These are phyloP conservation scores for Xiphophorus couchianus DNA, from an alignment of 2,113 vertebrate species.

Conservation along the genomic window DNA sequence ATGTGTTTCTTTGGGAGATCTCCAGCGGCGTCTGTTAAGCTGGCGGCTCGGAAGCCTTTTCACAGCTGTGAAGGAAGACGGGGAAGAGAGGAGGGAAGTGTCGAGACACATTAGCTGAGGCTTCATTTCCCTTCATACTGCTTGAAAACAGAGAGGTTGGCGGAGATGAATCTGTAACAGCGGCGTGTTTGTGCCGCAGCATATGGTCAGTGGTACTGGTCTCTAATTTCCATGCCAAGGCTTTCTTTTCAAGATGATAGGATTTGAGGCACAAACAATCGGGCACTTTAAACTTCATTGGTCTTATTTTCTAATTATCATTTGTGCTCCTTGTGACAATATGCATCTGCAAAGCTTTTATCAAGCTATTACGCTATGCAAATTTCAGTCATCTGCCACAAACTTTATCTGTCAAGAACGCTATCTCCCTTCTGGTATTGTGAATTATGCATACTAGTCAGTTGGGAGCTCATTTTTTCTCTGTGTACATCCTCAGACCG, in stretches of 20 bases:
- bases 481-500: too few species aligned
- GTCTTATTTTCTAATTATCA: not conserved
- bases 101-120: slow-evolving; percentile 55
- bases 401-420: too few species aligned
- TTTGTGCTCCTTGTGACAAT: not conserved
- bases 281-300: not conserved
- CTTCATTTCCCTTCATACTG: slow-evolving; percentile 47
- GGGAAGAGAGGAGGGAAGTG: slow-evolving; percentile 23
- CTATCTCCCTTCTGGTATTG: too few species aligned
- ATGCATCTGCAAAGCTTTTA: not conserved
- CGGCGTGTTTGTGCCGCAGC: slow-evolving; percentile 19
- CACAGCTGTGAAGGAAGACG: slow-evolving; percentile 38
- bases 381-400: too few species aligned
- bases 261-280: not conserved
- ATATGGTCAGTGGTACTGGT: slow-evolving; percentile 50
- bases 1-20: not conserved
- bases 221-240: slow-evolving; percentile 14
- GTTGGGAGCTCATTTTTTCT: too few species aligned
- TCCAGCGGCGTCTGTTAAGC: not conserved
- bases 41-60: slow-evolving; percentile 29
- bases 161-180: slow-evolving; percentile 3
- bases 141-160: slow-evolving; percentile 21
- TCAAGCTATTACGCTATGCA: too few species aligned
- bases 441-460: too few species aligned
- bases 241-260: slow-evolving; percentile 4